A percentile compares a stretch with the other conserved stretches of the same genome.
These are phyloP conservation scores for Emys orbicularis DNA, from an alignment of 2,797 vertebrate species.

Conservation along the genomic window DNA sequence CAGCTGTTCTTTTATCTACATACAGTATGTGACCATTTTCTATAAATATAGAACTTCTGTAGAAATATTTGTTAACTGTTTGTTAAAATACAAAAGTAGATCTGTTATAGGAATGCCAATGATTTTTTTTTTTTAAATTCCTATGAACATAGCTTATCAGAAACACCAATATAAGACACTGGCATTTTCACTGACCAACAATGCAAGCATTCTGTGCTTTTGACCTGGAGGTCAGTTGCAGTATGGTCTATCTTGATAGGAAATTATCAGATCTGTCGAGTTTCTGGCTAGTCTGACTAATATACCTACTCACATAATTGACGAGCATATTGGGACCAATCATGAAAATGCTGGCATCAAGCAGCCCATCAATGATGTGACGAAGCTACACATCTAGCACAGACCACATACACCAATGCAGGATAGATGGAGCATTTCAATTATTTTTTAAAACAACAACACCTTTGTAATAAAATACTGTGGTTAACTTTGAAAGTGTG, in stretches of 20 bases:
- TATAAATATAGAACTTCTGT: neutral
- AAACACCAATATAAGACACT: neutral
- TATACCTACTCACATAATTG: neutral
- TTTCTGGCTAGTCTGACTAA: neutral
- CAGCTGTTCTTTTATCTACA: slow-evolving; percentile 22
- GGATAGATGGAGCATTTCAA: slow-evolving; percentile 40
- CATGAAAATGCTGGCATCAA: neutral
- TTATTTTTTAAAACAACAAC: slow-evolving; percentile 36
- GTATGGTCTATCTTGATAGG: neutral
- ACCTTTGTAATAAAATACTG: neutral
- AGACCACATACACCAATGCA: slow-evolving; percentile 10
- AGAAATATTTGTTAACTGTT: neutral
- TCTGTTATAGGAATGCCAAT: neutral
- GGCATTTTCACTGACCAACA: neutral
- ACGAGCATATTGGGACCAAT: neutral
- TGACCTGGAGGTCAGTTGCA: neutral
- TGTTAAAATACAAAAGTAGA: neutral
- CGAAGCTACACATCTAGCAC: neutral
- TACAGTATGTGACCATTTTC: slow-evolving; percentile 1
- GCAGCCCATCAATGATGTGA: neutral
- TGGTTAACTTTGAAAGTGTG: slow-evolving; percentile 34
- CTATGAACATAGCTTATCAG: neutral
- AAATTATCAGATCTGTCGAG: neutral
- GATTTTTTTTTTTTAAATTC: neutral
- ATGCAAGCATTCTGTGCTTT: neutral